phyloP scores from a whole-genome alignment of 23 tunicate species.

The Styela clava region DNA sequence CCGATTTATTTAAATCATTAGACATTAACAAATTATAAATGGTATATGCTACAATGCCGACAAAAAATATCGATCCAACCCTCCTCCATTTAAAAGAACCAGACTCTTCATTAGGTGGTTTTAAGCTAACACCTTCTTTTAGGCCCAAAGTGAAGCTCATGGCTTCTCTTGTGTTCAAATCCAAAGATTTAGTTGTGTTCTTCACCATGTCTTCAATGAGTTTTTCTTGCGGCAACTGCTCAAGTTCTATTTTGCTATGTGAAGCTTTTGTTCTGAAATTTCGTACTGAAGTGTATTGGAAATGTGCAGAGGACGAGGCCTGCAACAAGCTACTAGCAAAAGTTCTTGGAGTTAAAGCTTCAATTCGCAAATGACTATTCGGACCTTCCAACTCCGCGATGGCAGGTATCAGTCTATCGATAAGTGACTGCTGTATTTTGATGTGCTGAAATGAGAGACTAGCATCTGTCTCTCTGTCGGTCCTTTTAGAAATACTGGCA shows the following conservation, averaged over 20 bases:
- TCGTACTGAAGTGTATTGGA: background rate
- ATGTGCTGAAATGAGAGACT: background rate
- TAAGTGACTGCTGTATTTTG: conserved; percentile 3
- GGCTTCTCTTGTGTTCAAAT: conserved; percentile 24
- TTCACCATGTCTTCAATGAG: conserved; percentile 2
- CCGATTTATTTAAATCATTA: background rate
- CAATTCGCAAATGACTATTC: background rate
- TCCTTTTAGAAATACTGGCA: background rate
- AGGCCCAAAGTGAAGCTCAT: conserved; percentile 17
- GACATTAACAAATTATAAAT: background rate
- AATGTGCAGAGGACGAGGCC: background rate
- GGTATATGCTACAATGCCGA: background rate
- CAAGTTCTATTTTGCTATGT: background rate
- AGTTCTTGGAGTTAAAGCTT: background rate
- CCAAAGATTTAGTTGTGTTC: conserved; percentile 20
- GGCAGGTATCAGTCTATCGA: conserved; percentile 36
- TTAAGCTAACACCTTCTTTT: conserved; percentile 13
- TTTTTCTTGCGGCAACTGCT: background rate
- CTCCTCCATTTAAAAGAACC: background rate
- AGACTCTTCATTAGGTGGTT: background rate
- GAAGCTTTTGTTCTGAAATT: background rate
- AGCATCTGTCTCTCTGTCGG: background rate
- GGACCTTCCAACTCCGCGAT: conserved; percentile 6
- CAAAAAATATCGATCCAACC: background rate
- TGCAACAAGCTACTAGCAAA: background rate